Evolutionary conservation across 2,113 vertebrate species (phyloP).

Genomic region (Xerus inauris): DNA sequence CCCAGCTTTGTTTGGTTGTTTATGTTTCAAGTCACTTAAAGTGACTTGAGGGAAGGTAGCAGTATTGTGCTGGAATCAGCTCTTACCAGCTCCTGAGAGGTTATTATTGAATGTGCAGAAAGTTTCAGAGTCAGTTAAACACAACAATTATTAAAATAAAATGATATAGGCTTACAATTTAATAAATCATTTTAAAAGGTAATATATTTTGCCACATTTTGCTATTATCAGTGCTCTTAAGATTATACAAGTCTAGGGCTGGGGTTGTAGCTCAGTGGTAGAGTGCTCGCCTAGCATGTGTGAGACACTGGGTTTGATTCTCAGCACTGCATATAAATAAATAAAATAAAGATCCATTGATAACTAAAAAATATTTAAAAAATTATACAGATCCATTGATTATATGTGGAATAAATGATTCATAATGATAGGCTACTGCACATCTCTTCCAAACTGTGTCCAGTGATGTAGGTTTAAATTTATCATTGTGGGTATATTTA

Average conservation of each 20-base stretch:
- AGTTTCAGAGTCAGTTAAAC: not conserved
- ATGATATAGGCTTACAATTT: not conserved
- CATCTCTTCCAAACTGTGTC: not conserved
- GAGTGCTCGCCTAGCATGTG: too few relatives aligned
- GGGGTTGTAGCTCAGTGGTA: too few relatives aligned
- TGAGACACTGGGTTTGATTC: too few relatives aligned
- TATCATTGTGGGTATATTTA: not conserved
- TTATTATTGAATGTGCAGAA: conserved; percentile 1
- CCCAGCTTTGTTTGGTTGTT: not conserved
- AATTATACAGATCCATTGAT: not conserved
- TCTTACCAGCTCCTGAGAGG: not conserved
- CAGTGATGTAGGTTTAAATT: not conserved
- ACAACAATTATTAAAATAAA: conserved; percentile 35
- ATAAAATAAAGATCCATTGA: too few relatives aligned
- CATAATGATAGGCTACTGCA: not conserved
- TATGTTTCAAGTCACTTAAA: not conserved
- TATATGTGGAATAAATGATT: not conserved
- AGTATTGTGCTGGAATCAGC: not conserved
- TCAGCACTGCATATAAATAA: too few relatives aligned
- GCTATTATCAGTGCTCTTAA: not conserved
- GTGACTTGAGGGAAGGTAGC: not conserved
- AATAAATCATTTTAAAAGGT: not conserved
- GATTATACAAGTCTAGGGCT: not conserved
- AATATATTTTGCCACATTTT: not conserved
- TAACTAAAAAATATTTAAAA: too few relatives aligned